These are phyloP conservation scores for Lepidochitona cinerea DNA, from an alignment of 2,888 invertebrate species.

Conservation along the genomic window DNA sequence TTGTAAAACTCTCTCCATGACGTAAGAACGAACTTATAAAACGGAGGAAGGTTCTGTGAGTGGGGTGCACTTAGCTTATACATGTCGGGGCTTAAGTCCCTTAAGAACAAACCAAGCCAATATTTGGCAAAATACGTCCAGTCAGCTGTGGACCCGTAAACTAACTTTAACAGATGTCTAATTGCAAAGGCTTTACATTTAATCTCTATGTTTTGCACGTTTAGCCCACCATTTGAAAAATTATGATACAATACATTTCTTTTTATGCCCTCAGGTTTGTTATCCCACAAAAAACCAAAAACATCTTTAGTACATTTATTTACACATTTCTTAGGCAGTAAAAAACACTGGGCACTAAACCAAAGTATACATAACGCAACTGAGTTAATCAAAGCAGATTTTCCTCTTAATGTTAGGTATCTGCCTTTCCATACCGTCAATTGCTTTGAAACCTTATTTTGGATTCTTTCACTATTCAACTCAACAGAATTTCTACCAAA, in stretches of 20 bases:
- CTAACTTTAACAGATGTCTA: background rate
- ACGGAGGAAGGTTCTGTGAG: background rate
- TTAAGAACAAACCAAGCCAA: background rate
- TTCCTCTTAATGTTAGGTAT: background rate
- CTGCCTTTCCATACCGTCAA: background rate
- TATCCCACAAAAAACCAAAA: background rate
- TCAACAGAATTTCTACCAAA: background rate
- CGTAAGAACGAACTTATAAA: background rate
- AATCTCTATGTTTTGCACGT: background rate
- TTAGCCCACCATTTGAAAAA: background rate
- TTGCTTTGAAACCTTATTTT: background rate
- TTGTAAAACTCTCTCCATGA: background rate
- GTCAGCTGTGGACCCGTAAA: background rate
- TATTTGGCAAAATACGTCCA: slow-evolving; percentile 6
- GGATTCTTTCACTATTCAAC: background rate
- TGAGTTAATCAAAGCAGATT: background rate
- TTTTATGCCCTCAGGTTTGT: background rate
- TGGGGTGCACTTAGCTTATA: background rate
- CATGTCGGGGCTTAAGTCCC: background rate
- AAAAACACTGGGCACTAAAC: background rate
- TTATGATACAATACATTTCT: background rate
- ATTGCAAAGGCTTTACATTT: background rate
- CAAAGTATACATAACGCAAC: background rate
- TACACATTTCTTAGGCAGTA: background rate
- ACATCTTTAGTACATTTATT: background rate